phyloP scores from a whole-genome alignment of 2,113 vertebrate species.

The Prietella phreatophila region DNA sequence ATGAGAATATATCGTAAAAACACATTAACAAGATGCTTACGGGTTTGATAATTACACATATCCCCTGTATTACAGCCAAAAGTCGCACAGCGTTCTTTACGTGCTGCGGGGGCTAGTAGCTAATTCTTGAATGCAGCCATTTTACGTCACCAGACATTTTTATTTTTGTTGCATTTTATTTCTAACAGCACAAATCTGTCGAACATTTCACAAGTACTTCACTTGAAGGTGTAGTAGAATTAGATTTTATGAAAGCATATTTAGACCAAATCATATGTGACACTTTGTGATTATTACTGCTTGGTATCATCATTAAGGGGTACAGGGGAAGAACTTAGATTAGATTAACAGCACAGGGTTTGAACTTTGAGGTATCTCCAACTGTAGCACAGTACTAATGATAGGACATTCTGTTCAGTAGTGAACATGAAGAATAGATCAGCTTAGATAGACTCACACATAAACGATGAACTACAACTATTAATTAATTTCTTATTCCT shows the following conservation, averaged over 20 bases:
- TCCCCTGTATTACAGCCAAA: too few species aligned
- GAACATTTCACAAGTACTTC: background rate
- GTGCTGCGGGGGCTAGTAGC: too few species aligned
- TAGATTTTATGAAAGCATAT: background rate
- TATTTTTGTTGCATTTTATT: background rate
- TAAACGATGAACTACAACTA: background rate
- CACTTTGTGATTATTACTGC: background rate
- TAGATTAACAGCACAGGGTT: background rate
- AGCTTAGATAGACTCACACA: background rate
- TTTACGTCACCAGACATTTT: background rate
- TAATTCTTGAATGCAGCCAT: too few species aligned
- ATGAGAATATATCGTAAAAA: too few species aligned
- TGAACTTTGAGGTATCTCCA: background rate
- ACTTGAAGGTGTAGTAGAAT: background rate
- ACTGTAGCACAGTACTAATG: conserved; percentile 45
- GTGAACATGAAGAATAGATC: background rate
- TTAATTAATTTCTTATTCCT: conserved; percentile 29
- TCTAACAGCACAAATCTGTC: background rate
- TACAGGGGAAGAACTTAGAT: background rate
- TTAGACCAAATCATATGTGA: background rate
- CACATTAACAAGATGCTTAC: too few species aligned
- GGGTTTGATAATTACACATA: too few species aligned
- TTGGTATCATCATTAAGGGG: background rate
- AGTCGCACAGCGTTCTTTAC: too few species aligned
- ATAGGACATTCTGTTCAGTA: background rate